Evolutionary conservation across 2,113 vertebrate species (phyloP).

Genomic region (Plestiodon gilberti): DNA sequence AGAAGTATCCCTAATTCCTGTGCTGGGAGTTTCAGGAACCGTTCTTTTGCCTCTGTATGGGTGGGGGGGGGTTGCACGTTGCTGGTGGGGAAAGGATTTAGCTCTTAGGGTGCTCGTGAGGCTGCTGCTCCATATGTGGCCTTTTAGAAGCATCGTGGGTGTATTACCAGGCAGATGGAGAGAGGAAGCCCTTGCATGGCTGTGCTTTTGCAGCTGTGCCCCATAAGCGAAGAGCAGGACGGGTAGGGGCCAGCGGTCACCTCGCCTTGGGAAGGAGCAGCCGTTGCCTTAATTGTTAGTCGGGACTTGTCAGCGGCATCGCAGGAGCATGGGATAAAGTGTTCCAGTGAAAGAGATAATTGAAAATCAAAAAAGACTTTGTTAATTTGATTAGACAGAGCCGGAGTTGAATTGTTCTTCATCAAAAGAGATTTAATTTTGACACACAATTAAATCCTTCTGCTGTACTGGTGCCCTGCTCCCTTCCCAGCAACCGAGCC

Average conservation of each 20-base stretch:
- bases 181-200: neutral
- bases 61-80: neutral
- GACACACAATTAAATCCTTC: conserved; percentile 88
- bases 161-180: neutral
- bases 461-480: conserved; percentile 69
- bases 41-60: neutral
- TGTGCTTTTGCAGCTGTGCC: neutral
- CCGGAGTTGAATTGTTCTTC: conserved; percentile 85
- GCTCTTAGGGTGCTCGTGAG: neutral
- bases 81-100: too few relatives aligned
- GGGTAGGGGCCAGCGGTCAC: neutral
- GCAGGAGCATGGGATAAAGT: conserved; percentile 72
- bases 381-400: conserved; percentile 94
- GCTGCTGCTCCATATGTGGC: neutral
- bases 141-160: neutral
- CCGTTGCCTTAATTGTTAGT: conserved; percentile 62
- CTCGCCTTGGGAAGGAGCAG: neutral
- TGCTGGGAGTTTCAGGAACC: neutral
- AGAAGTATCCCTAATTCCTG: neutral
- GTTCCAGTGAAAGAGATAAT: conserved; percentile 84
- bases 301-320: conserved; percentile 71
- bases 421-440: conserved; percentile 93
- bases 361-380: conserved; percentile 95
- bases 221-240: neutral
- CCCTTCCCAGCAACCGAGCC: conserved; percentile 31